Evolutionary conservation across 1,140 invertebrate genomes (phyloP).

Genomic region (Pseudomyrmex pallidus): DNA sequence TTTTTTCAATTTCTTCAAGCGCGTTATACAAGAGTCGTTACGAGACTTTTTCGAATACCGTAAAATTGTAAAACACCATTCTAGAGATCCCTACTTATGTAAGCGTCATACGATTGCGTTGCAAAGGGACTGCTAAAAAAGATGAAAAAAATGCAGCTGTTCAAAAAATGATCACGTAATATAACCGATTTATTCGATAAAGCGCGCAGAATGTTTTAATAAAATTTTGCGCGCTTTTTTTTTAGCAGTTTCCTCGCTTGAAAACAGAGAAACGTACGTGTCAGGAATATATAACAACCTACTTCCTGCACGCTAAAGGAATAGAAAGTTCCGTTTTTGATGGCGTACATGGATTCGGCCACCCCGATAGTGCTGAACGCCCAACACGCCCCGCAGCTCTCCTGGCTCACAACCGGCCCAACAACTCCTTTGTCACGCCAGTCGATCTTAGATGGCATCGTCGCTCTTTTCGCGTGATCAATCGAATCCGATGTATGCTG

Average conservation of each 20-base stretch:
- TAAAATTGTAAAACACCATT: conserved; percentile 23
- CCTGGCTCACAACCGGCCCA: conserved; percentile 90
- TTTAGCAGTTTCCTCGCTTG: neutral
- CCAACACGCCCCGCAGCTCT: conserved; percentile 94
- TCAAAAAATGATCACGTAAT: neutral
- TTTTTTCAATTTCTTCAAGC: neutral
- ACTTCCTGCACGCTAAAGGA: conserved; percentile 92
- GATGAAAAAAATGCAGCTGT: neutral
- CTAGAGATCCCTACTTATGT: neutral
- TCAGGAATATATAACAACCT: conserved; percentile 44
- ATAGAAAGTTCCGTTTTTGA: conserved; percentile 87
- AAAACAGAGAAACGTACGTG: conserved; percentile 33
- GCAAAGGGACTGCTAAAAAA: neutral
- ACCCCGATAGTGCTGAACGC: conserved; percentile 93
- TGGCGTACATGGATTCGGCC: conserved; percentile 91
- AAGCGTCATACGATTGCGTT: neutral
- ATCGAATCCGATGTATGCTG: conserved; percentile 22
- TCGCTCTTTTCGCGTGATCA: conserved; percentile 72
- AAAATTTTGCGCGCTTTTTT: neutral
- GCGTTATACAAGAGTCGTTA: neutral
- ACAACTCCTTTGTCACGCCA: conserved; percentile 91
- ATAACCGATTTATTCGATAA: neutral
- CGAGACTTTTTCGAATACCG: neutral
- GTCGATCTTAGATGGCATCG: conserved; percentile 76
- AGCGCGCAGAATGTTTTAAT: neutral